A percentile compares a stretch with the other conserved stretches of the same genome.
phyloP scores from a whole-genome alignment of 2,888 invertebrate genomes.

The Drosophila kuntzei region DNA sequence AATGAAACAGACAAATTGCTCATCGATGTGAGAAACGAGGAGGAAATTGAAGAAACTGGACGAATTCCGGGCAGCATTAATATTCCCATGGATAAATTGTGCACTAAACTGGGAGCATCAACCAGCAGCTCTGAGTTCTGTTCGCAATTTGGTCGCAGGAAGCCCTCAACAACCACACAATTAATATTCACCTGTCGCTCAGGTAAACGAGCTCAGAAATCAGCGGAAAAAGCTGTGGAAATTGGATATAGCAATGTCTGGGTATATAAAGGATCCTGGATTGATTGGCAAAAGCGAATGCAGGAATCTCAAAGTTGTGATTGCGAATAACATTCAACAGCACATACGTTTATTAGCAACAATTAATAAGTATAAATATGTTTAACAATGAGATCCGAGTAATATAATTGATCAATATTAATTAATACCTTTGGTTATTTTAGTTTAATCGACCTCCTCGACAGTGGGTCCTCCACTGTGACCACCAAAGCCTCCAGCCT shows the following conservation, averaged over 20 bases:
- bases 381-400: background rate
- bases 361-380: background rate
- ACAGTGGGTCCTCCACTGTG: constrained; percentile 62
- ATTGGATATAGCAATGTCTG: constrained; percentile 79
- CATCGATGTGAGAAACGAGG: constrained; percentile 92
- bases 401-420: constrained; percentile 7
- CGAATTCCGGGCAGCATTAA: constrained; percentile 91
- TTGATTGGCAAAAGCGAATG: constrained; percentile 81
- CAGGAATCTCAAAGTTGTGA: constrained; percentile 45
- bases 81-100: constrained; percentile 88
- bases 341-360: background rate
- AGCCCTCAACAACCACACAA: constrained; percentile 81
- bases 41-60: constrained; percentile 88
- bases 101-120: constrained; percentile 68
- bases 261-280: constrained; percentile 83
- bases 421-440: background rate
- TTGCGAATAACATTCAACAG: background rate
- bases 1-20: constrained; percentile 87
- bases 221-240: constrained; percentile 85
- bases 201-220: constrained; percentile 12
- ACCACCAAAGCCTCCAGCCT: constrained; percentile 34
- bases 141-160: constrained; percentile 6
- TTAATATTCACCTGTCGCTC: constrained; percentile 23
- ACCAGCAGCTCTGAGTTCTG: constrained; percentile 3
- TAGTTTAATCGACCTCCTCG: constrained; percentile 60